phyloP scores from a whole-genome alignment of 2,113 vertebrate genomes.

The Antechinus stuartii region DNA sequence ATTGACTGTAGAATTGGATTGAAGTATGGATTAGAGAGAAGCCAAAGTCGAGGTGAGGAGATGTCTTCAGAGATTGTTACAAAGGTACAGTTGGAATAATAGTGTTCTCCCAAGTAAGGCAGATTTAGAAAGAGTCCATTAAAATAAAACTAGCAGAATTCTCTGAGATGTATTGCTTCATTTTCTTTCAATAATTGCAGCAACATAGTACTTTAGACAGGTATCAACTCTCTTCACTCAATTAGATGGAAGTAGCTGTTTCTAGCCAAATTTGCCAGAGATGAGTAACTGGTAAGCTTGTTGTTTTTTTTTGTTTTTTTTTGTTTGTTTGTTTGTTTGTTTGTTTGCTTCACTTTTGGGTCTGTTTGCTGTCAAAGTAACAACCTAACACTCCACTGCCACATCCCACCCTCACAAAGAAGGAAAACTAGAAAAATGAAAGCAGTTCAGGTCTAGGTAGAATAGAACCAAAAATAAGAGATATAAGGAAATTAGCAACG shows the following conservation, averaged over 20 bases:
- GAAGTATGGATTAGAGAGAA: not conserved
- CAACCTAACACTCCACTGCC: slow-evolving; percentile 38
- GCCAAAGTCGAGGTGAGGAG: not conserved
- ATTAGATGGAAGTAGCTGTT: slow-evolving; percentile 56
- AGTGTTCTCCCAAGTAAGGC: not conserved
- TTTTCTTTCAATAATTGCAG: slow-evolving; percentile 17
- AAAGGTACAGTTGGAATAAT: not conserved
- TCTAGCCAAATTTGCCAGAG: slow-evolving; percentile 50
- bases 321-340: not conserved
- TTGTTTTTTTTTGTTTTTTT: not conserved
- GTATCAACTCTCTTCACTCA: slow-evolving; percentile 22
- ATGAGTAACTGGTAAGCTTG: slow-evolving; percentile 50
- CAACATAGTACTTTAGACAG: not conserved
- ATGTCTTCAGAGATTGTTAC: not conserved
- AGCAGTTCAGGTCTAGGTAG: slow-evolving; percentile 41
- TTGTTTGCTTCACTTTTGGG: slow-evolving; percentile 60
- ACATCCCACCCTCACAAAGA: slow-evolving; percentile 12
- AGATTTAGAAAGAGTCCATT: slow-evolving; percentile 2
- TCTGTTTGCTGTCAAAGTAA: slow-evolving; percentile 69
- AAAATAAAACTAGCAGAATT: slow-evolving; percentile 24
- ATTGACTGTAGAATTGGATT: not conserved
- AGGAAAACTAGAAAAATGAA: slow-evolving; percentile 50
- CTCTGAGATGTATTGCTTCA: slow-evolving; percentile 36
- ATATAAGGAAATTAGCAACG: not conserved
- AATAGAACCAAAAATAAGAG: not conserved